Percentiles rank a stretch among this genome's conserved stretches.
Evolutionary conservation across 1,140 invertebrate genomes (phyloP).

Genomic region (Pogonognathellus flavescens): DNA sequence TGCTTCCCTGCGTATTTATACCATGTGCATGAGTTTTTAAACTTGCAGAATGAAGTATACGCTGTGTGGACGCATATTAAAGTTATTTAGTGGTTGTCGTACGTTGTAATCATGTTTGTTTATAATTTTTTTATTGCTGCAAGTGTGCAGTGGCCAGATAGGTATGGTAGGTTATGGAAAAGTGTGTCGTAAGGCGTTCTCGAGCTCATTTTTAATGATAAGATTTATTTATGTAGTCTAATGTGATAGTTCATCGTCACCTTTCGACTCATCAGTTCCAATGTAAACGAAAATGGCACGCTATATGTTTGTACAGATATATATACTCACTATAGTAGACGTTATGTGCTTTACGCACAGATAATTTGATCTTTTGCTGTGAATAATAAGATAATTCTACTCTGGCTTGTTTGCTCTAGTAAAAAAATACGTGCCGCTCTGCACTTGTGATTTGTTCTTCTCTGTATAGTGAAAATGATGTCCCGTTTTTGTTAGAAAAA

Average conservation of each 20-base stretch:
- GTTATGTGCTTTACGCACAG: conserved; percentile 9
- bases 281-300: conserved; percentile 10
- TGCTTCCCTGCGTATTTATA: no score
- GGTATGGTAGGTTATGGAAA: conserved; percentile 39
- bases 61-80: no score
- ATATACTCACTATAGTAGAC: background rate
- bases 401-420: conserved; percentile 27
- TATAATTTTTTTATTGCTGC: conserved; percentile 15
- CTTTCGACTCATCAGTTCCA: conserved; percentile 1
- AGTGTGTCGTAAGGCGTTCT: conserved; percentile 45
- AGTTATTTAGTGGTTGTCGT: background rate
- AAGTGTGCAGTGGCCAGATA: background rate
- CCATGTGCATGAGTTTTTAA: no score
- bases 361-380: conserved; percentile 6
- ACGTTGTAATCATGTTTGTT: conserved; percentile 16
- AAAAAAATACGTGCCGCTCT: conserved; percentile 1
- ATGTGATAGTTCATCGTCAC: conserved; percentile 39
- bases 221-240: conserved; percentile 33
- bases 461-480: conserved; percentile 26
- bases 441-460: background rate
- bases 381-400: background rate
- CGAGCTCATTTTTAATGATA: conserved; percentile 49
- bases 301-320: background rate
- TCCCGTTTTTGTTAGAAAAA: conserved; percentile 25
- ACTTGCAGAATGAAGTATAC: no score